Evolutionary conservation across 2,888 invertebrate species (phyloP).

Genomic region (Tenthredo livida): DNA sequence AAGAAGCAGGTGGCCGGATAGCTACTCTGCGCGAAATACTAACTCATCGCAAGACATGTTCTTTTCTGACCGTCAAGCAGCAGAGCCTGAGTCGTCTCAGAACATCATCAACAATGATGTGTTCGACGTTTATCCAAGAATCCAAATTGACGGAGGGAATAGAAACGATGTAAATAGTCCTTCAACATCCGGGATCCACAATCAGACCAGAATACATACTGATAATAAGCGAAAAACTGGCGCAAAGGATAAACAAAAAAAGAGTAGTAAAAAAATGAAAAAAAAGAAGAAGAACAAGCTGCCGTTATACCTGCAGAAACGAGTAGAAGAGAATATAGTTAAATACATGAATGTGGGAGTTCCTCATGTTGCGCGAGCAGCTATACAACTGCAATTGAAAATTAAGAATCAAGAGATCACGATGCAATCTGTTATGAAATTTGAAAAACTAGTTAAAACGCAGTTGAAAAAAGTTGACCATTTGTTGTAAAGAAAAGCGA

Average conservation of each 20-base stretch:
- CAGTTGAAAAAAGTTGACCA: background rate
- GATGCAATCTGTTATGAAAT: background rate
- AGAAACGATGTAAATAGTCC: background rate
- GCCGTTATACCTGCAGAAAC: background rate
- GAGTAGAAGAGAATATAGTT: background rate
- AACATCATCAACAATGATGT: background rate
- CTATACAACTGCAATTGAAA: background rate
- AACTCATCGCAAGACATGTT: background rate
- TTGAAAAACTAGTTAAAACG: conserved; percentile 22
- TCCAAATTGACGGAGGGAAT: background rate
- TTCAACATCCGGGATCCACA: background rate
- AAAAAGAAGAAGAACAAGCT: conserved; percentile 8
- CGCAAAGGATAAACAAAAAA: background rate
- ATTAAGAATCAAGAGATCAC: background rate
- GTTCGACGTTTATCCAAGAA: background rate
- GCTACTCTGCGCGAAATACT: background rate
- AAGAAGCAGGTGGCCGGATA: background rate
- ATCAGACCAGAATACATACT: background rate
- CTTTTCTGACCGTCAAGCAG: background rate
- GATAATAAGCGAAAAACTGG: background rate
- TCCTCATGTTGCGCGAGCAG: background rate
- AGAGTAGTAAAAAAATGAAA: background rate
- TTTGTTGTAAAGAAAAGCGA: background rate
- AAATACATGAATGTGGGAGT: background rate
- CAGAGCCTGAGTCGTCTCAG: background rate